Evolutionary conservation across 2,888 invertebrate genomes (phyloP).

Genomic region (Orthosia cruda): DNA sequence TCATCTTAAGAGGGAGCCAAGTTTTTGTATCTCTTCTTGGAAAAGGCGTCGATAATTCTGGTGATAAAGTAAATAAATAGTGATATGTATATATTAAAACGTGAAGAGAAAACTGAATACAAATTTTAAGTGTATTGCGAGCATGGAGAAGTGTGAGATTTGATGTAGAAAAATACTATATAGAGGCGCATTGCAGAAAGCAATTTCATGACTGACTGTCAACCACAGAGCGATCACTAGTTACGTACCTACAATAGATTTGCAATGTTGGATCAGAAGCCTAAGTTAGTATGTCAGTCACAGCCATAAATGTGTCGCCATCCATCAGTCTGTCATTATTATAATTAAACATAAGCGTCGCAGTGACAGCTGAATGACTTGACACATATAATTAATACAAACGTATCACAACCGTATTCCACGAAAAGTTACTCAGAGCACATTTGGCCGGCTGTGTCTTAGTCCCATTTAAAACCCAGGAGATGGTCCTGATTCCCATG

Average conservation of each 20-base stretch:
- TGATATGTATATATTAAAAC: not conserved
- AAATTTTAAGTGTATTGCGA: too few relatives aligned
- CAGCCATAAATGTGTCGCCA: not conserved
- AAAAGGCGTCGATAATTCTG: not conserved
- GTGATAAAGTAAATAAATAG: conserved; percentile 10
- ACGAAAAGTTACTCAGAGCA: not conserved
- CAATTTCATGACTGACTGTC: too few relatives aligned
- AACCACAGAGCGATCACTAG: too few relatives aligned
- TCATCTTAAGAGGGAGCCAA: conserved; percentile 30
- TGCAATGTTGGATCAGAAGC: too few relatives aligned
- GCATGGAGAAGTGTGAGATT: too few relatives aligned
- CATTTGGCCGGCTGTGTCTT: too few relatives aligned
- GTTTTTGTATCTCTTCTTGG: not conserved
- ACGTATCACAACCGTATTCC: not conserved
- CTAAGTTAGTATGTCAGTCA: not conserved
- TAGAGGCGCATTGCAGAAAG: too few relatives aligned
- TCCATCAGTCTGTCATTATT: conserved; percentile 14
- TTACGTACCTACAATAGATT: not conserved
- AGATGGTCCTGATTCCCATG: too few relatives aligned
- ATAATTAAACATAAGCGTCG: conserved; percentile 18
- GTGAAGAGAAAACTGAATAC: too few relatives aligned
- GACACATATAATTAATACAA: not conserved
- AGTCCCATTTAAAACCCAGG: not conserved
- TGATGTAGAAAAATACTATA: too few relatives aligned
- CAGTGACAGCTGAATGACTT: conserved; percentile 4